Evolutionary conservation across 1,140 invertebrate genomes (phyloP).

Genomic region (Eciton burchellii): DNA sequence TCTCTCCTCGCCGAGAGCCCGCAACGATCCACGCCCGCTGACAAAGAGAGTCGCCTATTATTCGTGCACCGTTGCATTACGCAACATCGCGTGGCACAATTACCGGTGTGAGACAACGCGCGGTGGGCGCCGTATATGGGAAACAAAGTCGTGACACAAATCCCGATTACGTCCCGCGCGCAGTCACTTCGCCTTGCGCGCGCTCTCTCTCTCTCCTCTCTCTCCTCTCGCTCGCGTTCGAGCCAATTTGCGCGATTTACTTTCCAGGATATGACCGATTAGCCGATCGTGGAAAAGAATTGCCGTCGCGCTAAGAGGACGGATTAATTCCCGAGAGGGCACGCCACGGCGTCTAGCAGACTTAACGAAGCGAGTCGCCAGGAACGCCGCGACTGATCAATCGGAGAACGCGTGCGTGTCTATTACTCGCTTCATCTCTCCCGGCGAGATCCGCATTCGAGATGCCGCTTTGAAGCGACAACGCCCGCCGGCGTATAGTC

Average conservation of each 20-base stretch:
- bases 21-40: conserved; percentile 34
- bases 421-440: neutral
- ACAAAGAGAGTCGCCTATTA: conserved; percentile 66
- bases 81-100: conserved; percentile 69
- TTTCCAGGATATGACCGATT: neutral
- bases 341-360: no score
- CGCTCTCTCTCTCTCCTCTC: no score
- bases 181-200: no score
- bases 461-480: no score
- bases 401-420: no score
- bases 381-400: no score
- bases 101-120: conserved; percentile 67
- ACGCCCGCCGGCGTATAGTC: no score
- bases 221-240: conserved; percentile 16
- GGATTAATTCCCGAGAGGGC: neutral
- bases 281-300: neutral
- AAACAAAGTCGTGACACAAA: conserved; percentile 82
- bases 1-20: conserved; percentile 13
- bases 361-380: no score
- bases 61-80: conserved; percentile 60
- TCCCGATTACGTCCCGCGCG: conserved; percentile 73
- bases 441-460: no score
- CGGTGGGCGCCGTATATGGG: conserved; percentile 77
- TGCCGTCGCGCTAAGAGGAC: neutral
- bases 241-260: conserved; percentile 27